Evolutionary conservation across 2,113 vertebrate genomes (phyloP).

Genomic region (Martes martes): DNA sequence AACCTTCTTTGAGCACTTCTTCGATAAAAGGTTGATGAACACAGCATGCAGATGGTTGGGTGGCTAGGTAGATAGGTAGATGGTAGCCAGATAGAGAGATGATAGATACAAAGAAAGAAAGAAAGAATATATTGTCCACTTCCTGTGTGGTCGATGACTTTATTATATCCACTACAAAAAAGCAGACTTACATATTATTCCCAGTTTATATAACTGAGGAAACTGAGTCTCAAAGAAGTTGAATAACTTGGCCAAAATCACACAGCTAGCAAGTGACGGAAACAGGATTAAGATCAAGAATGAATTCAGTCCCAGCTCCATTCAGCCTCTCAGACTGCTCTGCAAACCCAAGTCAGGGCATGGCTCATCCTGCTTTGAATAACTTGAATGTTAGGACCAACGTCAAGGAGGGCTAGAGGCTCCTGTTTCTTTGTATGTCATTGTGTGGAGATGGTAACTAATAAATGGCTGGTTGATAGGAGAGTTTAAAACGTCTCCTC

Average conservation of each 20-base stretch:
- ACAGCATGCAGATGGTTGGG: not conserved
- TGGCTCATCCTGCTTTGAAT: not conserved
- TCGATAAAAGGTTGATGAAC: not conserved
- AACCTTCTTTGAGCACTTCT: not conserved
- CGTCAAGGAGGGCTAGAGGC: not conserved
- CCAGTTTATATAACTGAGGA: not conserved
- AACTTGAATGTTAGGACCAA: not conserved
- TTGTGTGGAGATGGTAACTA: not conserved
- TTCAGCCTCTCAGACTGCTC: not conserved
- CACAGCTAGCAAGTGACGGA: not conserved
- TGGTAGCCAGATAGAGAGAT: not conserved
- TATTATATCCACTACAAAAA: not conserved
- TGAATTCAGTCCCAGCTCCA: not conserved
- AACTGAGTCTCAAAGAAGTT: not conserved
- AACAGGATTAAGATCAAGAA: not conserved
- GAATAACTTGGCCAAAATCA: not conserved
- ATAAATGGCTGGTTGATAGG: not conserved
- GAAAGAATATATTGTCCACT: not conserved
- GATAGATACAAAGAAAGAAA: rapidly evolving
- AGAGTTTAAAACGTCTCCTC: not conserved
- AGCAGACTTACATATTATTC: not conserved
- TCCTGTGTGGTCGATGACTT: not conserved
- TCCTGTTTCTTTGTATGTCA: not conserved
- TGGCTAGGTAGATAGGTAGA: not conserved
- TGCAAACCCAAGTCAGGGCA: not conserved